Percentiles rank a stretch among this genome's conserved stretches.
Conservation (phyloP, 2,888 invertebrate species). For the Geotrupes spiniger region DNA sequence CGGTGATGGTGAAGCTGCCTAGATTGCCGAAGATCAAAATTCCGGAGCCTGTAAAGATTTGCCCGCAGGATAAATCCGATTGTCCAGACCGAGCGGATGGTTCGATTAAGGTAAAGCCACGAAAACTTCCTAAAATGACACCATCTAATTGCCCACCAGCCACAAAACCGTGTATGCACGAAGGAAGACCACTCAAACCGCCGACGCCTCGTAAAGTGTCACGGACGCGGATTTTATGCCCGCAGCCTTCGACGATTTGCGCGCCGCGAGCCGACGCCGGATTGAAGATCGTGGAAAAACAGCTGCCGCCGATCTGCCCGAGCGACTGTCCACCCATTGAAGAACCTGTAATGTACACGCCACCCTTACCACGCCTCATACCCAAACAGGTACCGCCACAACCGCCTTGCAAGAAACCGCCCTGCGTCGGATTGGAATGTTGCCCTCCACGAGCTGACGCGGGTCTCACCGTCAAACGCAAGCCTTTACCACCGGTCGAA, state of each 20-base stretch:
- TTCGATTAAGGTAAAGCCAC: constrained; percentile 15
- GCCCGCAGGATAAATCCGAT: not conserved
- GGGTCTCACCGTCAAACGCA: not conserved
- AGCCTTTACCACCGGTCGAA: not conserved
- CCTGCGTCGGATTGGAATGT: not conserved
- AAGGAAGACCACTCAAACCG: constrained; percentile 17
- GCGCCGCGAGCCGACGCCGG: constrained; percentile 24
- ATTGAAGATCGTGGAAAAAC: constrained; percentile 20
- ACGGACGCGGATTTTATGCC: constrained; percentile 15
- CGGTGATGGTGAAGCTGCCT: constrained; percentile 20
- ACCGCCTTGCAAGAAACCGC: too few relatives aligned
- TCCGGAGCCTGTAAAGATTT: constrained; percentile 14
- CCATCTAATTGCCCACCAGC: constrained; percentile 2
- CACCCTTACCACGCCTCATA: too few relatives aligned
- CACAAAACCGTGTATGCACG: constrained; percentile 16
- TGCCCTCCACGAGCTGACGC: constrained; percentile 6
- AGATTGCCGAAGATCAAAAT: constrained; percentile 19
- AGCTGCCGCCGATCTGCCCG: constrained; percentile 4
- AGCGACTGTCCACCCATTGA: not conserved
- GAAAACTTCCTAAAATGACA: constrained; percentile 20
- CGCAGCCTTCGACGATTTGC: constrained; percentile 1
- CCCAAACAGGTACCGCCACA: too few relatives aligned
- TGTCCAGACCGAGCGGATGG: constrained; percentile 23
- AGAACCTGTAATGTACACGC: not conserved
- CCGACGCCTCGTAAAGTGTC: constrained; percentile 15